These are phyloP conservation scores for Malurus cyaneus DNA, from an alignment of 2,113 vertebrate species.

Conservation along the genomic window DNA sequence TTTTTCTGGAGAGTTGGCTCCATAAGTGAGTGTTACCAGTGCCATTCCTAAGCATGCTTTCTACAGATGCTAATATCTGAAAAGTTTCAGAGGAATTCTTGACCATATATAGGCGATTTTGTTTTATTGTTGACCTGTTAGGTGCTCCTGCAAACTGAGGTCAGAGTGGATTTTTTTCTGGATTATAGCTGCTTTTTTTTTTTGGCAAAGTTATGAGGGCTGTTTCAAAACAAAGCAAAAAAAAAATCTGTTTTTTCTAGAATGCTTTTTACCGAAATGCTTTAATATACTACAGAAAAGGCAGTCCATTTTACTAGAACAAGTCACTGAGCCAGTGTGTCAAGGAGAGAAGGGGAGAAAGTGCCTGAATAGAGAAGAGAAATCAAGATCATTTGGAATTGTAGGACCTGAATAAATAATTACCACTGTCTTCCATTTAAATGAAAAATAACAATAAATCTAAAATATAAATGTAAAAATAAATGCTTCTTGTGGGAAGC, in stretches of 20 bases:
- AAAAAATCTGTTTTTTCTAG: background rate
- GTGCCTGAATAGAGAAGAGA: background rate
- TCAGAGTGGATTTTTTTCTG: background rate
- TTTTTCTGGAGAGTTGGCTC: background rate
- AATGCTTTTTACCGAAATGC: background rate
- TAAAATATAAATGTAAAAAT: background rate
- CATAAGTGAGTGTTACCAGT: background rate
- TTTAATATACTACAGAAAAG: background rate
- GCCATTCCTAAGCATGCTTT: background rate
- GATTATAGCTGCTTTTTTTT: background rate
- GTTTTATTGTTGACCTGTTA: background rate
- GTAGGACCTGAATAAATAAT: background rate
- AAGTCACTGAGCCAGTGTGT: background rate
- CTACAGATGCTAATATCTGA: background rate
- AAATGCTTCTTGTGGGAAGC: background rate
- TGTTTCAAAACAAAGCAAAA: background rate
- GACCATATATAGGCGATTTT: background rate
- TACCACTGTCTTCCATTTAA: background rate
- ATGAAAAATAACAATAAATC: background rate
- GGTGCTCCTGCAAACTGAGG: background rate
- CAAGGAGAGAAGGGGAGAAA: background rate
- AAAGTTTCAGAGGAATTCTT: background rate
- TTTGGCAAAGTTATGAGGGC: background rate
- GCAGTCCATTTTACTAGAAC: background rate
- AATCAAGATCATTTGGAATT: background rate